Evolutionary conservation across 2,888 invertebrate species (phyloP), one percentile per base, ranked within the genome.

Genomic region (Hirtodrosophila trivittata): DNA sequence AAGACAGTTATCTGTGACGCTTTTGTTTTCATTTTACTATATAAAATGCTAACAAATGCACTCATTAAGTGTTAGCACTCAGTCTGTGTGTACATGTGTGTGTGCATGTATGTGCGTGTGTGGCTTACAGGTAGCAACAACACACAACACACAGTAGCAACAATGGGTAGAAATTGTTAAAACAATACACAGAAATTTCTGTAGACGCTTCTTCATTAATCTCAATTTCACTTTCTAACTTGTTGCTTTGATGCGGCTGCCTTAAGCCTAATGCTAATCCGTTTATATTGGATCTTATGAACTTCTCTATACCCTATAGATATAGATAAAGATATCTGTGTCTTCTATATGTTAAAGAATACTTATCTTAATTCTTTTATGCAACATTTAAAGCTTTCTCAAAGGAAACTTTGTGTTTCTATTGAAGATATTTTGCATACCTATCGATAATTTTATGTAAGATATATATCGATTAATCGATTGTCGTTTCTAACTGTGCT

Each of bases 31-130:
- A 68, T 75, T 78, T 76, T 67, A 59, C 69, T 66, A 25, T 77
- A 43, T 13, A 49, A 76, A 80, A 81, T 77, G 60, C 78, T 60
- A 74, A 66, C 85, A 81, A 77, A 77, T 84, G 64, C 54, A 70
- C 51, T 77, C 70, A 64, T 77, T 70, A 77, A 54, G 58, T 55
- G 47, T 25, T 6, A 12, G 14, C n/a, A n/a, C 21, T 45, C 12
- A 5, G 16, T 1, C 5, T 42, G 35, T 50, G 25, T 41, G 8
- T 30, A 28, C n/a, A n/a, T 50, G 25, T 9, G 25, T 1, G 8
- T 42, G 41, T 50, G 32, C 38, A 4, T 30, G 16, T 32, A 10
- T 39, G 3, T 52, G 30, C 10, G 25, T 30, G 42, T 49, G 32
- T 50, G 46, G 52, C 1, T 5, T 1, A n/a, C 28, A 9, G 54